Percentiles rank a stretch among this genome's conserved stretches.
phyloP scores from a whole-genome alignment of 1,140 invertebrate genomes.

The Macrotrachela quadricornifera region DNA sequence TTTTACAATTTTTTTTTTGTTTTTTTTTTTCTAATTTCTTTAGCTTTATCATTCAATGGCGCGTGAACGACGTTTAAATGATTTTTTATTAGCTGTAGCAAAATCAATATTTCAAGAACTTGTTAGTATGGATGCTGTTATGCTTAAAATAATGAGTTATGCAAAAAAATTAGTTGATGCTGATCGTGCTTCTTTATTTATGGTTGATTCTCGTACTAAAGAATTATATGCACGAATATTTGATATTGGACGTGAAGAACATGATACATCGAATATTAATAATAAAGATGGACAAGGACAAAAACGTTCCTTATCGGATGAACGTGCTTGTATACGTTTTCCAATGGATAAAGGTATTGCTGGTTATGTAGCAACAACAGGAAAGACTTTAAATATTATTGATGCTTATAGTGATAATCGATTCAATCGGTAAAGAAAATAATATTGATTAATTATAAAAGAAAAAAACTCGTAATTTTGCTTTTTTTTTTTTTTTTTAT shows the following conservation, averaged over 20 bases:
- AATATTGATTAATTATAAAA: conserved; percentile 11
- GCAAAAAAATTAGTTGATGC: conserved; percentile 55
- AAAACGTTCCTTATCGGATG: conserved; percentile 16
- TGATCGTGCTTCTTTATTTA: conserved; percentile 53
- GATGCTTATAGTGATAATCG: conserved; percentile 4
- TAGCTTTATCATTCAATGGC: conserved; percentile 40
- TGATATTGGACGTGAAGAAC: conserved; percentile 36
- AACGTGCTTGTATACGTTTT: no score
- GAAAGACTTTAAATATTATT: conserved; percentile 1
- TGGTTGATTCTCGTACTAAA: conserved; percentile 45
- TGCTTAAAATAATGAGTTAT: conserved; percentile 60
- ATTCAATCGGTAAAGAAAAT: not conserved
- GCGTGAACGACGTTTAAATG: conserved; percentile 43
- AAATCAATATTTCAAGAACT: conserved; percentile 55
- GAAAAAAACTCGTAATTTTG: conserved; percentile 14
- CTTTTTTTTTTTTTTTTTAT: conserved; percentile 34
- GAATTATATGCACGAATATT: conserved; percentile 61
- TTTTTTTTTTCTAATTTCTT: no score
- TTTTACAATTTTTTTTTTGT: no score
- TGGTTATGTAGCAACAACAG: conserved; percentile 4
- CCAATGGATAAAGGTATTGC: not conserved
- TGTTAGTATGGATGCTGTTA: conserved; percentile 54
- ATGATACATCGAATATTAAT: no score
- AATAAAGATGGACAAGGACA: conserved; percentile 27
- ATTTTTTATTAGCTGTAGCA: conserved; percentile 47